Evolutionary conservation across 2,888 invertebrate genomes (phyloP).

Genomic region (Syrista parreyssii): DNA sequence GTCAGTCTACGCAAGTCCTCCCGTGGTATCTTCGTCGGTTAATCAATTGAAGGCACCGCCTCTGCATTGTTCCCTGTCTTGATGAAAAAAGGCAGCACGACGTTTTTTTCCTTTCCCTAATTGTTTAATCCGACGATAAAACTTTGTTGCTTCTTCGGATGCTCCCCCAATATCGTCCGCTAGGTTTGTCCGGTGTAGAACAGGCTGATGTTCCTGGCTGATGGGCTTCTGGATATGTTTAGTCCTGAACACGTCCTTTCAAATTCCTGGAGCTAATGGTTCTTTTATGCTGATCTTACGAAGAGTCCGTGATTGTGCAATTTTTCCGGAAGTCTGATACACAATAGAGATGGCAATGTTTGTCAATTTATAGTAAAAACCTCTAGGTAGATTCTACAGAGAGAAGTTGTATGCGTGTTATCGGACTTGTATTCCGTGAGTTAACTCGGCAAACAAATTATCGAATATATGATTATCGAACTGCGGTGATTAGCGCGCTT

Average conservation of each 20-base stretch:
- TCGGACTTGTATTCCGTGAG: neutral
- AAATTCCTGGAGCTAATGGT: neutral
- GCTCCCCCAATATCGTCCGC: neutral
- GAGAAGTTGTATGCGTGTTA: neutral
- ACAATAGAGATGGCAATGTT: neutral
- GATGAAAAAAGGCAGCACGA: neutral
- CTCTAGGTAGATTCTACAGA: neutral
- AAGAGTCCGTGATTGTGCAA: neutral
- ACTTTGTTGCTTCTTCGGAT: neutral
- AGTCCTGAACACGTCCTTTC: no score
- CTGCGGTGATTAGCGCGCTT: neutral
- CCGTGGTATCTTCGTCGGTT: constrained; percentile 3
- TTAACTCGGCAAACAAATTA: neutral
- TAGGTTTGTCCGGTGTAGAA: neutral
- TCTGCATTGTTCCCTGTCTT: constrained; percentile 9
- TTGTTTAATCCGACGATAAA: constrained; percentile 6
- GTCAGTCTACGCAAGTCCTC: neutral
- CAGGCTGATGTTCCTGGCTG: neutral
- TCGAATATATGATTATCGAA: neutral
- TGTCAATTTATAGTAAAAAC: neutral
- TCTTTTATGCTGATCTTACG: neutral
- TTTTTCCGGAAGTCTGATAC: neutral
- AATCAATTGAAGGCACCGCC: constrained; percentile 9
- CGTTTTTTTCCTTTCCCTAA: neutral
- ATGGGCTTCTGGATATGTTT: neutral